phyloP scores from a whole-genome alignment of 2,113 vertebrate species.

The Dicentrarchus labrax region DNA sequence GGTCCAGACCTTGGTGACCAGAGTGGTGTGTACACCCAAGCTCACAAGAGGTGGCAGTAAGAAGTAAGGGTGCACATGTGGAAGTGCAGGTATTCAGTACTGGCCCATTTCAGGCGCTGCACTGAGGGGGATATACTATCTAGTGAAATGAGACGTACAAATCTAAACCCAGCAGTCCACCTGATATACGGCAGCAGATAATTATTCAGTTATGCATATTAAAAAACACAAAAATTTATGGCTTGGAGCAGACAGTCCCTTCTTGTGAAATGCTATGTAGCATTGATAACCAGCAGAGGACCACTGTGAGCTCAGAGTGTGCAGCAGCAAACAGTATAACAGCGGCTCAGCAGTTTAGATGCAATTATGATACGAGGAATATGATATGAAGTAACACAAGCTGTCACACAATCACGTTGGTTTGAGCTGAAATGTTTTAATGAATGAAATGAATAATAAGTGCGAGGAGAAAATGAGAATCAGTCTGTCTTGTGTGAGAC shows the following conservation, averaged over 20 bases:
- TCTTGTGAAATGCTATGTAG: conserved; percentile 27
- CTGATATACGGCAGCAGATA: conserved; percentile 32
- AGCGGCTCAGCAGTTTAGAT: conserved; percentile 22
- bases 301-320: not conserved
- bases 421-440: not conserved
- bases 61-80: too few species aligned
- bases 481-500: not conserved
- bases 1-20: too few species aligned
- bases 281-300: conserved; percentile 42
- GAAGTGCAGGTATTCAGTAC: too few species aligned
- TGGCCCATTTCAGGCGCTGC: too few species aligned
- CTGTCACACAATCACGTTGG: conserved; percentile 9
- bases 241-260: conserved; percentile 33
- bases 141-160: conserved; percentile 45
- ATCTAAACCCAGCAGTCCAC: conserved; percentile 41
- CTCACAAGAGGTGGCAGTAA: too few species aligned
- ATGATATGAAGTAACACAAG: not conserved
- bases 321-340: conserved; percentile 19
- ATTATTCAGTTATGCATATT: conserved; percentile 49
- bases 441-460: not conserved
- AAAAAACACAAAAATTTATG: conserved; percentile 36
- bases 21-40: too few species aligned
- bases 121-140: not conserved
- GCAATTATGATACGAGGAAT: conserved; percentile 35
- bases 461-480: not conserved